Base-by-base conservation (phyloP, 2,888 invertebrate species). In the Marasmarcha lunaedactyla region DNA sequence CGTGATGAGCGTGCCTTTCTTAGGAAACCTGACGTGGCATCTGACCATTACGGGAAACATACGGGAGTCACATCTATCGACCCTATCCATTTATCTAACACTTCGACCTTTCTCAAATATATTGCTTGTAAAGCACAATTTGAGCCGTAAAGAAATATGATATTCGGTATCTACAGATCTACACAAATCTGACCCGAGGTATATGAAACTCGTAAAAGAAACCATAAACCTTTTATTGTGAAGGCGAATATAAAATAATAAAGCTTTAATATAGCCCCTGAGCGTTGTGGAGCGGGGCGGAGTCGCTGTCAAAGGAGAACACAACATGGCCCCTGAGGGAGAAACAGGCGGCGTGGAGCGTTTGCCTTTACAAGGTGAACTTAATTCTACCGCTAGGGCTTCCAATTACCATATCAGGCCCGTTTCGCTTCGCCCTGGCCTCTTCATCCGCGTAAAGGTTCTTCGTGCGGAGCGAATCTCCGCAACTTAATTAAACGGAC, bases 141-240 rank as follows among this genome's bases (percentile, higher is more conserved):
- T n/a, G n/a, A n/a, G n/a, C n/a, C n/a, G n/a, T n/a, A n/a, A n/a
- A n/a, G n/a, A n/a, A n/a, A n/a, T n/a, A n/a, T n/a, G n/a, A n/a
- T n/a, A n/a, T n/a, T n/a, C n/a, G n/a, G n/a, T n/a, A n/a, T n/a
- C n/a, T n/a, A n/a, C n/a, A n/a, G n/a, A n/a, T n/a, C n/a, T 30
- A 49, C 46, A 47, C 47, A 53, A 61, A 62, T 60, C 63, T 55
- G 57, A 59, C 51, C 49, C 48, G 20, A 20, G 20, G 50, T 65
- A 71, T 64, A 70, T 67, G 55, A 50, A 49, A 56, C 51, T 58
- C 55, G 60, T 74, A 71, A 73, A 71, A 70, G 61, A 55, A 62
- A 68, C 73, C 64, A 67, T 76, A 67, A 72, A 64, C 51, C 60
- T 69, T 72, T 73, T 73, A 72, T 58, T 55, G 63, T 59, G 55